Percentiles rank a stretch among this genome's conserved stretches.
Conservation (phyloP, 2,797 vertebrate genomes). For the Lagorchestes hirsutus region DNA sequence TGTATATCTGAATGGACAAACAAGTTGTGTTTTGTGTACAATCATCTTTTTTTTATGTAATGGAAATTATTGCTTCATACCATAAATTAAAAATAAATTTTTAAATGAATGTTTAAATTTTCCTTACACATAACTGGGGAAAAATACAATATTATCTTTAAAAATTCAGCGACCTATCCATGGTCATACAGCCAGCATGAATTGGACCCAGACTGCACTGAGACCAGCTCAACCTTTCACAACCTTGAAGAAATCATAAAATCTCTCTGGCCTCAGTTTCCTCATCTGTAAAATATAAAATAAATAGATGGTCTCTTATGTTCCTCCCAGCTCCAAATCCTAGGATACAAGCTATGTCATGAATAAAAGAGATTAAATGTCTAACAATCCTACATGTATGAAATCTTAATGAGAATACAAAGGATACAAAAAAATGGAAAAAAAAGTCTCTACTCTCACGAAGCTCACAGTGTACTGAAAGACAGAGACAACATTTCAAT, state of each 20-base stretch:
- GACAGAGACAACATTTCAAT: neutral
- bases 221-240: too few relatives aligned
- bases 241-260: accelerated
- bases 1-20: too few relatives aligned
- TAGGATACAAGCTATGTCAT: neutral
- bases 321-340: neutral
- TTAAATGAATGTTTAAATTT: neutral
- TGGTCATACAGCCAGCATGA: neutral
- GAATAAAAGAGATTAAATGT: conserved; percentile 9
- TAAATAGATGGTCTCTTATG: neutral
- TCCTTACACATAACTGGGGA: neutral
- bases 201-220: neutral
- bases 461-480: neutral
- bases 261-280: neutral
- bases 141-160: neutral
- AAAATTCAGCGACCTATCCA: neutral
- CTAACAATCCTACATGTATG: neutral
- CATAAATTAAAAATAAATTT: too few relatives aligned
- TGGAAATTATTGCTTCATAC: too few relatives aligned
- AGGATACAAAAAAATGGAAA: neutral
- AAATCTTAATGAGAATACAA: neutral
- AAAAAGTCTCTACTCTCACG: neutral
- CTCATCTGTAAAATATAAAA: neutral
- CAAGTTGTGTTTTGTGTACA: too few relatives aligned
- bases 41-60: too few relatives aligned